These are phyloP conservation scores for Agrilus cyanescens DNA, from an alignment of 2,888 invertebrate genomes.

Conservation along the genomic window DNA sequence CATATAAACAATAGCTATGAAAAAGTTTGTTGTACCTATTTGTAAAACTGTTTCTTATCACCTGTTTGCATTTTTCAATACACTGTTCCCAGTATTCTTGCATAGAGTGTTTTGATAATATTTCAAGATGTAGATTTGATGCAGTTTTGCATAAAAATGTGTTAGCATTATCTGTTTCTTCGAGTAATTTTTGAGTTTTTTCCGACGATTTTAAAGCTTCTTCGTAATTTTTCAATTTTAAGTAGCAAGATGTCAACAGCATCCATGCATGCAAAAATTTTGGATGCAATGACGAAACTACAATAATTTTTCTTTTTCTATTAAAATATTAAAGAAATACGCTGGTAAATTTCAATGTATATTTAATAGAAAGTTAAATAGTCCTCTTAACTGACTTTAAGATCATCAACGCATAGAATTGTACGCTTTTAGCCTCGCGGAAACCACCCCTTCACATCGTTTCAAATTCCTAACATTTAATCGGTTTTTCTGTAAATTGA, in stretches of 20 bases:
- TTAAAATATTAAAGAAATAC: too few relatives aligned
- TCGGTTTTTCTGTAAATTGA: too few relatives aligned
- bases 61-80: conserved; percentile 28
- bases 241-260: conserved; percentile 37
- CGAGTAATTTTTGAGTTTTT: conserved; percentile 30
- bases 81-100: conserved; percentile 38
- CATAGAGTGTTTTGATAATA: conserved; percentile 33
- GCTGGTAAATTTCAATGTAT: too few relatives aligned
- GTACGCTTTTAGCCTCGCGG: too few relatives aligned
- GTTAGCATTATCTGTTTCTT: conserved; percentile 24
- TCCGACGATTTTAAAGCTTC: conserved; percentile 36
- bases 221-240: conserved; percentile 39
- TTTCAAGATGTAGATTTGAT: conserved; percentile 29
- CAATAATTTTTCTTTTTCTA: conserved; percentile 3
- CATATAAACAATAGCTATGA: background rate
- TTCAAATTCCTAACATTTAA: too few relatives aligned
- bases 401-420: too few relatives aligned
- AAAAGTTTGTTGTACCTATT: conserved; percentile 5
- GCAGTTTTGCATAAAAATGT: conserved; percentile 22
- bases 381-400: too few relatives aligned
- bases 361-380: too few relatives aligned
- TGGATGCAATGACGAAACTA: conserved; percentile 27
- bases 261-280: conserved; percentile 38
- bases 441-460: too few relatives aligned
- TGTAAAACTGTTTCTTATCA: conserved; percentile 17